Percentiles rank a stretch among this genome's conserved stretches.
These are phyloP conservation scores for Esox lucius DNA, from an alignment of 2,797 vertebrate species.

Conservation along the genomic window DNA sequence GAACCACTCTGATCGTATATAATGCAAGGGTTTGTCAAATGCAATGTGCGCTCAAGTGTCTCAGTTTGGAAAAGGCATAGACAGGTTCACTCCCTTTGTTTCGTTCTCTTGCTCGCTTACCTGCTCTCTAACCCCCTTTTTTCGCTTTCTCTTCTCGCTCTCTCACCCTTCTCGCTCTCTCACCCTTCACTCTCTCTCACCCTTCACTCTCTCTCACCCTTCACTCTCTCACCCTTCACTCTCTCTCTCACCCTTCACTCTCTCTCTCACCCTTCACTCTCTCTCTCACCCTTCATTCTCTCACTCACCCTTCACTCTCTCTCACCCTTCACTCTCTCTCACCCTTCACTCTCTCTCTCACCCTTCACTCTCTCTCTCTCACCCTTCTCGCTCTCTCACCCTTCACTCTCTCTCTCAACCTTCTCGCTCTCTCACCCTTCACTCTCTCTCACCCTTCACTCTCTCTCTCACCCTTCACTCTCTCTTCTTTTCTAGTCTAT, in stretches of 20 bases:
- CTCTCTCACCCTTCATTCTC: too few relatives aligned
- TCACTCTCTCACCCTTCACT: too few relatives aligned
- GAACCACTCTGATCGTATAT: conserved; percentile 50
- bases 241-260: too few relatives aligned
- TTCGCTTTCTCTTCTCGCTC: neutral
- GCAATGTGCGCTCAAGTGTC: conserved; percentile 37
- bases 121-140: neutral
- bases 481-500: neutral
- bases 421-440: too few relatives aligned
- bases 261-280: too few relatives aligned
- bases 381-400: too few relatives aligned
- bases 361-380: too few relatives aligned
- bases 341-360: too few relatives aligned
- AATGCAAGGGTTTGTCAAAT: conserved; percentile 39
- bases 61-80: conserved; percentile 34
- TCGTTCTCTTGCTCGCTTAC: neutral
- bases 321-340: too few relatives aligned
- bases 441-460: conserved; percentile 22
- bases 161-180: conserved; percentile 8
- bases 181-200: conserved; percentile 8
- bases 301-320: too few relatives aligned
- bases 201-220: conserved; percentile 2
- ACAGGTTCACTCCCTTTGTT: neutral
- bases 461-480: neutral
- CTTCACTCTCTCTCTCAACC: too few relatives aligned